phyloP scores from a whole-genome alignment of 2,888 invertebrate genomes.

The Electrophaes corylata region DNA sequence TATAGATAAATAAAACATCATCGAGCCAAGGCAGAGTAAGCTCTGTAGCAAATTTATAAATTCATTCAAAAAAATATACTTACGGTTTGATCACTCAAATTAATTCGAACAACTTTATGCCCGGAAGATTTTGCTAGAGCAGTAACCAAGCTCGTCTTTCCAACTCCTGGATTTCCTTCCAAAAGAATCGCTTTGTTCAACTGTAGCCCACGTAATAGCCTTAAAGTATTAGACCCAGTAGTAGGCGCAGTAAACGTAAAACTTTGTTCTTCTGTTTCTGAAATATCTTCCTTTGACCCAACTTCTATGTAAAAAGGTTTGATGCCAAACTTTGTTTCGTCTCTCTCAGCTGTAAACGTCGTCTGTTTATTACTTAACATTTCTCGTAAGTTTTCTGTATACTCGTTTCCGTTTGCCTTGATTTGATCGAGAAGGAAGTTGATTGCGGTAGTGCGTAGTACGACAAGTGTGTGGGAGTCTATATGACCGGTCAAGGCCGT shows the following conservation, averaged over 20 bases:
- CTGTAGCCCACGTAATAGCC: slow-evolving; percentile 94
- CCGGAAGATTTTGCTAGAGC: slow-evolving; percentile 94
- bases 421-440: slow-evolving; percentile 84
- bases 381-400: slow-evolving; percentile 56
- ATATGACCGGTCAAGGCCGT: slow-evolving; percentile 91
- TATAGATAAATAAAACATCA: neutral
- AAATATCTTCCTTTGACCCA: slow-evolving; percentile 62
- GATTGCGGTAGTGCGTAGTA: slow-evolving; percentile 80
- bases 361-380: slow-evolving; percentile 63
- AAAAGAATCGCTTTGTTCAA: slow-evolving; percentile 96
- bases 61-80: slow-evolving; percentile 51
- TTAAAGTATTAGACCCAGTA: slow-evolving; percentile 91
- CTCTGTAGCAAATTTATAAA: neutral
- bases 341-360: slow-evolving; percentile 62
- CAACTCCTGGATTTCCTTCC: slow-evolving; percentile 99
- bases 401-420: slow-evolving; percentile 64
- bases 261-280: slow-evolving; percentile 54
- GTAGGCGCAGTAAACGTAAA: slow-evolving; percentile 92
- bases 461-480: slow-evolving; percentile 76
- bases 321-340: slow-evolving; percentile 86
- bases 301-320: slow-evolving; percentile 89
- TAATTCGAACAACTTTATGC: slow-evolving; percentile 94
- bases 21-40: too few relatives aligned
- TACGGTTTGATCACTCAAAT: slow-evolving; percentile 99
- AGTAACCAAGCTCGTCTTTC: slow-evolving; percentile 97